Evolutionary conservation across 2,797 vertebrate species (phyloP), one percentile per base, ranked within the genome.

Genomic region (Pangasius macronema): DNA sequence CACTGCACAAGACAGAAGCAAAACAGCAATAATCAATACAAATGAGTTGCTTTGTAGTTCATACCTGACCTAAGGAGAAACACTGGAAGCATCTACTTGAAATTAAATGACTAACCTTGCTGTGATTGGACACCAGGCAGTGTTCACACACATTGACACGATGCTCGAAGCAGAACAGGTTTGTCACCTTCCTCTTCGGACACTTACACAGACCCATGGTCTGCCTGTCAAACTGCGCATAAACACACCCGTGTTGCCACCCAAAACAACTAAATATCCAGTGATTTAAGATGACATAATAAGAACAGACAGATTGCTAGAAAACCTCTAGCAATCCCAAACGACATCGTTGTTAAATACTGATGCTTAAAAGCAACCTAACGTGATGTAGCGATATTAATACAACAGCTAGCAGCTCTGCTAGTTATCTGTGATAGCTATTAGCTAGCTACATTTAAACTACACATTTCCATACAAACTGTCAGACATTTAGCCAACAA

Each of bases 101-200:
- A 11, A 76, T 33, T 3, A 63, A 7, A 76, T n/a, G 13, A 94
- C 95, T 91, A 87, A 99, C 98, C 97, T 98, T 98, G 93, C 96
- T 94, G 91, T 99, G 98, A 92, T 97, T 97, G 92, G 96, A 97
- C 85, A 98, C 97, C 3, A 98, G 95, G 90, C 98, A 99, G 92
- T 98, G 97, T 90, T 98, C 98, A 51, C 97, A 98, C 87, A 99
- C 98, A 85, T 99, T 99, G 14, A 99, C 98, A 0, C 98, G 97
- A 88, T 98, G 98, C 90, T 99, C 97, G 80, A 98, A 99, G 93
- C 98, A 99, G 93, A 98, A 99, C 7, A 99, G 93, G 91, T 97
- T 99, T 83, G 98, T 98, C 86, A 99, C 97, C 88, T 97, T 98
- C 92, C 97, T 96, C 94, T 99, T 98, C 2, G 97, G 97, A 94